A percentile compares a stretch with the other conserved stretches of the same genome.
Evolutionary conservation across 2,888 invertebrate genomes (phyloP).

Genomic region (Agonopterix subpropinquella): DNA sequence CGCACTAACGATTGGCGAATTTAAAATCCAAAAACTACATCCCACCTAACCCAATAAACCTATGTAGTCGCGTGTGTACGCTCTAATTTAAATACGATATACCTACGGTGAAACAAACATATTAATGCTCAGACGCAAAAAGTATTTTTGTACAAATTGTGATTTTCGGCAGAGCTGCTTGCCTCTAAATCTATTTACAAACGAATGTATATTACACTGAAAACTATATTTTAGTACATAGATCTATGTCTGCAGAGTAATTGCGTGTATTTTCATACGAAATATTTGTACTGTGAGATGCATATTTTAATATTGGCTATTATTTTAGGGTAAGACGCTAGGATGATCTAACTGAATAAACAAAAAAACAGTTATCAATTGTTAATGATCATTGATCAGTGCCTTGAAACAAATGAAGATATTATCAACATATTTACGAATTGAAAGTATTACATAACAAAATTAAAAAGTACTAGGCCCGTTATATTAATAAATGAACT

Average conservation of each 20-base stretch:
- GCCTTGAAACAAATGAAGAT: conserved; percentile 49
- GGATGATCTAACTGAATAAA: conserved; percentile 56
- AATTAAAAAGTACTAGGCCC: conserved; percentile 3
- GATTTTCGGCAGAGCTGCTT: conserved; percentile 46
- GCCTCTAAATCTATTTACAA: conserved; percentile 62
- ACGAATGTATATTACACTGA: conserved; percentile 62
- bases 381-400: conserved; percentile 65
- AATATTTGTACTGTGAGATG: conserved; percentile 62
- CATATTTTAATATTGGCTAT: conserved; percentile 73
- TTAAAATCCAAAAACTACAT: conserved; percentile 57
- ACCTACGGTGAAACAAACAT: conserved; percentile 34
- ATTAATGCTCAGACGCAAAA: conserved; percentile 43
- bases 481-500: neutral
- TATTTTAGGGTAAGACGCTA: conserved; percentile 61
- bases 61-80: conserved; percentile 40
- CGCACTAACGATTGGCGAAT: conserved; percentile 49
- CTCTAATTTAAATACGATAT: conserved; percentile 34
- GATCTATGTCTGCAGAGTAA: conserved; percentile 68
- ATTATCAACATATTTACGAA: conserved; percentile 50
- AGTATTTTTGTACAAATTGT: conserved; percentile 67
- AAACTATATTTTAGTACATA: conserved; percentile 61
- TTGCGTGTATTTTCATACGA: conserved; percentile 71
- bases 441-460: conserved; percentile 4
- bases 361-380: conserved; percentile 56
- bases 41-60: conserved; percentile 55